Base-by-base conservation (phyloP, 2,888 invertebrate species). In the Troides aeacus region DNA sequence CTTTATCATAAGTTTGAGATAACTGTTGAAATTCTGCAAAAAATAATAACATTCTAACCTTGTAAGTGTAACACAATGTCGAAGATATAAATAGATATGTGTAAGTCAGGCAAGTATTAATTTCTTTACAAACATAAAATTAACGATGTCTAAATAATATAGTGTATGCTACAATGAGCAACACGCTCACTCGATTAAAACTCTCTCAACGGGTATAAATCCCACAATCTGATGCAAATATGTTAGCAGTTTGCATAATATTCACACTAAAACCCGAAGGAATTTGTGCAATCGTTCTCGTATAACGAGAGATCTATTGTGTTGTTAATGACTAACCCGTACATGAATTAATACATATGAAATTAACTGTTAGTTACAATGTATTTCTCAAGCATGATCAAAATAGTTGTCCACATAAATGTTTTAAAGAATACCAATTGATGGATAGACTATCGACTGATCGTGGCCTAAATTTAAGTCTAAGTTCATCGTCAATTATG, bases 181-280 rank as follows among this genome's bases (percentile, higher is more conserved):
- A 59, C 60, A 18, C 15, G 30, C 30, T 59, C 21, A 30, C 17
- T 12, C 59, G 7, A 59, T 36, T 60, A 23, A 30, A 21, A 36
- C 24, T 24, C 24, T 60, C 39, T 1, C 12, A 39, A 5, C 21
- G 46, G 15, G 17, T 62, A 62, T 39, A 39, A 61, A 46, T 62
- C 46, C 46, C 46, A 23, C 23, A 46, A n/a, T 42, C 23, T 62
- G 18, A 62, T 62, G 62, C 62, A 62, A 3, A 23, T 12, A 15
- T 62, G 1, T 53, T 30, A 24, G 24, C 60, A 21, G 50, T 66
- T 66, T 59, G 59, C 60, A 66, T 66, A 66, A 66, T 59, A 60
- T 60, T 50, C 60, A 30, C 66, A 30, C n/a, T 66, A 24, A 18
- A 24, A 60, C 50, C 30, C 60, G n/a, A 24, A 58, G 57, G 12